phyloP scores from a whole-genome alignment of 2,113 vertebrate genomes.

The Struthio camelus region DNA sequence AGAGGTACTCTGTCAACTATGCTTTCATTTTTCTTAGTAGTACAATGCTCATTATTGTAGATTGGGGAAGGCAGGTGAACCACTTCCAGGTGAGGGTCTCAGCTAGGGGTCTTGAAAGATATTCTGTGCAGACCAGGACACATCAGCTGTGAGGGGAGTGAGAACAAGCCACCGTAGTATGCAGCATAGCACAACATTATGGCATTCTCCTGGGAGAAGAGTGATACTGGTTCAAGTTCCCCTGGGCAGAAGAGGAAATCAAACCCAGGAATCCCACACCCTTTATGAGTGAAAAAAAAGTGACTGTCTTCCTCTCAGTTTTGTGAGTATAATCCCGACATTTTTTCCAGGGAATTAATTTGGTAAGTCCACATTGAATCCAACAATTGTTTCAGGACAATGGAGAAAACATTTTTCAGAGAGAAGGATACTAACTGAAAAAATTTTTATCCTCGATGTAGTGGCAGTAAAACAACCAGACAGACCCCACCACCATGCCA shows the following conservation, averaged over 20 bases:
- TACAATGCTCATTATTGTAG: neutral
- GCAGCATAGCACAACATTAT: constrained; percentile 46
- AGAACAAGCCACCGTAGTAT: constrained; percentile 54
- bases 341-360: constrained; percentile 63
- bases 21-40: neutral
- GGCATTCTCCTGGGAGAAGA: constrained; percentile 65
- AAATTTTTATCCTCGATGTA: neutral
- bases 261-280: constrained; percentile 65
- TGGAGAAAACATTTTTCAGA: constrained; percentile 43
- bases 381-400: constrained; percentile 32
- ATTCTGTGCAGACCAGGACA: neutral
- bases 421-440: constrained; percentile 11
- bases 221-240: constrained; percentile 63
- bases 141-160: neutral
- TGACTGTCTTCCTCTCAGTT: constrained; percentile 55
- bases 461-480: constrained; percentile 21
- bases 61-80: neutral
- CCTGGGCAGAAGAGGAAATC: constrained; percentile 69
- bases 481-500: neutral
- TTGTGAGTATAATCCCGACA: constrained; percentile 60
- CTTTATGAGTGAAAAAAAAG: constrained; percentile 68
- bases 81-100: neutral
- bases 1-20: accelerated
- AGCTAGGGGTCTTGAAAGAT: neutral
- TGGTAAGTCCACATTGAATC: constrained; percentile 53